Evolutionary conservation across 2,797 vertebrate genomes (phyloP).

Genomic region (Danio choprae): DNA sequence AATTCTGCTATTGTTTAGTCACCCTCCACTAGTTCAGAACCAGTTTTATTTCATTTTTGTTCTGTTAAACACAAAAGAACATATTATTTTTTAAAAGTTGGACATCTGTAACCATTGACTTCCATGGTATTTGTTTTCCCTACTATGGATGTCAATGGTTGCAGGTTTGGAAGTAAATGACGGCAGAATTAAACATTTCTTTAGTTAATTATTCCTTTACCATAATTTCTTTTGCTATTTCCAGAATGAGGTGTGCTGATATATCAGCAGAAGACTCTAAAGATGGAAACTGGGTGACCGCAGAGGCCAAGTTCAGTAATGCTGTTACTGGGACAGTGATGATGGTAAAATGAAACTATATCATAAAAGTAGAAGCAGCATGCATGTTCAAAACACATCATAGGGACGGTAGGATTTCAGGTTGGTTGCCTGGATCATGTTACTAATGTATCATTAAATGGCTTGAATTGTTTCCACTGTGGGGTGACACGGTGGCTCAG

Average conservation of each 20-base stretch:
- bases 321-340: conserved; percentile 72
- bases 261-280: conserved; percentile 62
- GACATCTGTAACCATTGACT: too few species aligned
- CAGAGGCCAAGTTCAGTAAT: conserved; percentile 72
- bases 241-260: conserved; percentile 78
- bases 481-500: too few species aligned
- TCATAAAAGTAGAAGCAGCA: not conserved
- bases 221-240: not conserved
- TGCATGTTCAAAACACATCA: not conserved
- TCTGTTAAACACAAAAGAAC: too few species aligned
- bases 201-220: not conserved
- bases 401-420: not conserved
- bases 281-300: conserved; percentile 70
- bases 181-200: too few species aligned
- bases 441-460: not conserved
- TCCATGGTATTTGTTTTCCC: too few species aligned
- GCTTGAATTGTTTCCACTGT: too few species aligned
- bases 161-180: too few species aligned
- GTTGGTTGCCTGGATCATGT: not conserved
- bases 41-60: too few species aligned
- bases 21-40: too few species aligned
- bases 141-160: too few species aligned
- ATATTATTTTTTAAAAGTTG: too few species aligned
- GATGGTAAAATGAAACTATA: conserved; percentile 75
- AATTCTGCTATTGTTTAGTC: too few species aligned